Evolutionary conservation across 2,113 vertebrate genomes (phyloP).

Genomic region (Melanocharis versteri): DNA sequence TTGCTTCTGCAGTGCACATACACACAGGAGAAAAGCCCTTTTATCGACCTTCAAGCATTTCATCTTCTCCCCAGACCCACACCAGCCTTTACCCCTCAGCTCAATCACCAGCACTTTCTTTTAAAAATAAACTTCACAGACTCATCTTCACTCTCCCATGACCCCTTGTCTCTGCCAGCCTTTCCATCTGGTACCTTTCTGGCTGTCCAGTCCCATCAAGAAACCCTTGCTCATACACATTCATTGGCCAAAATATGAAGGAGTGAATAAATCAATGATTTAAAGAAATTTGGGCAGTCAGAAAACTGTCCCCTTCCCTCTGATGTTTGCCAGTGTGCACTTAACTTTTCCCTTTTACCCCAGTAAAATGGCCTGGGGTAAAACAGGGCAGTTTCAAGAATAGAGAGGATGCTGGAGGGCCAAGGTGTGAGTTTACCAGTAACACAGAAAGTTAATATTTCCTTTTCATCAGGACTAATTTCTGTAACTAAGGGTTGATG

Average conservation of each 20-base stretch:
- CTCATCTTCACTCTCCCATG: not conserved
- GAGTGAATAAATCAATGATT: not conserved
- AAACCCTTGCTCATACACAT: not conserved
- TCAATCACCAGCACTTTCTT: not conserved
- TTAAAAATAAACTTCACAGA: not conserved
- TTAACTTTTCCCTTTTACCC: not conserved
- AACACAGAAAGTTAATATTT: not conserved
- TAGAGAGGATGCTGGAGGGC: not conserved
- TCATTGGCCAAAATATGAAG: not conserved
- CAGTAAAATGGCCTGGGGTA: not conserved
- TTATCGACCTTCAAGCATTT: not conserved
- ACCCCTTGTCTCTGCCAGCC: not conserved
- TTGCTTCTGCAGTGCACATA: not conserved
- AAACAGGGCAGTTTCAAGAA: not conserved
- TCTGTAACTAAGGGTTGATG: not conserved
- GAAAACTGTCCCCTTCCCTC: not conserved
- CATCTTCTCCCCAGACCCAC: not conserved
- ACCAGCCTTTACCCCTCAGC: not conserved
- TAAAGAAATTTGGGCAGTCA: not conserved
- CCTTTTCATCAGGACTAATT: not conserved
- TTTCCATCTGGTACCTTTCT: constrained; percentile 18
- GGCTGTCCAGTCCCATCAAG: not conserved
- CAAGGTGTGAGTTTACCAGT: not conserved
- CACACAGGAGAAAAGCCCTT: not conserved
- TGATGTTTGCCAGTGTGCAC: not conserved